These are phyloP conservation scores for Hippoglossus hippoglossus DNA, from an alignment of 2,797 vertebrate genomes.

Conservation along the genomic window DNA sequence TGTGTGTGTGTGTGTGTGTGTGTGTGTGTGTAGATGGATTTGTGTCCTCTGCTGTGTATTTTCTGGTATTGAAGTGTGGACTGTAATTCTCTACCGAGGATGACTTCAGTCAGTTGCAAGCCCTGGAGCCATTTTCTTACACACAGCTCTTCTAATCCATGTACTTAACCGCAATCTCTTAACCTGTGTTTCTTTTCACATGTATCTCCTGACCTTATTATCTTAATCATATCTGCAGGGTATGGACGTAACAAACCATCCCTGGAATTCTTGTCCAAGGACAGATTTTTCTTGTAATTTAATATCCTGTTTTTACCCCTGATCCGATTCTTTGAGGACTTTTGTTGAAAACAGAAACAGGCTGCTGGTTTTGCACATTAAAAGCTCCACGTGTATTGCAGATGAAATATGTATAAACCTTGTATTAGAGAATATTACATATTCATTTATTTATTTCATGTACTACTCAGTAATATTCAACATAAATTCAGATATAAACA, in stretches of 20 bases:
- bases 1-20: neutral
- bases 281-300: slow-evolving; percentile 13
- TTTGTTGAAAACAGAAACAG: neutral
- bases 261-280: slow-evolving; percentile 1
- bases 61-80: neutral
- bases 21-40: slow-evolving; percentile 1
- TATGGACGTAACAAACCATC: slow-evolving; percentile 12
- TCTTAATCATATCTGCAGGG: slow-evolving; percentile 36
- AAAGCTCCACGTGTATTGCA: neutral
- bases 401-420: neutral
- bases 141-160: too few relatives aligned
- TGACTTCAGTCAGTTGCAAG: slow-evolving; percentile 6
- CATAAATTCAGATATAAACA: too few relatives aligned
- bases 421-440: neutral
- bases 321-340: slow-evolving; percentile 5
- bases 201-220: slow-evolving; percentile 32
- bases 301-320: slow-evolving; percentile 6
- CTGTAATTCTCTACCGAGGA: slow-evolving; percentile 9
- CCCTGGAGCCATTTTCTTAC: slow-evolving; percentile 16
- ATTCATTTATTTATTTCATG: neutral
- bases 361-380: neutral
- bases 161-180: neutral
- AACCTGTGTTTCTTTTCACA: slow-evolving; percentile 14
- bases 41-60: slow-evolving; percentile 21
- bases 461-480: too few relatives aligned